phyloP scores from a whole-genome alignment of 2,113 vertebrate species.

The Hystrix cristata region DNA sequence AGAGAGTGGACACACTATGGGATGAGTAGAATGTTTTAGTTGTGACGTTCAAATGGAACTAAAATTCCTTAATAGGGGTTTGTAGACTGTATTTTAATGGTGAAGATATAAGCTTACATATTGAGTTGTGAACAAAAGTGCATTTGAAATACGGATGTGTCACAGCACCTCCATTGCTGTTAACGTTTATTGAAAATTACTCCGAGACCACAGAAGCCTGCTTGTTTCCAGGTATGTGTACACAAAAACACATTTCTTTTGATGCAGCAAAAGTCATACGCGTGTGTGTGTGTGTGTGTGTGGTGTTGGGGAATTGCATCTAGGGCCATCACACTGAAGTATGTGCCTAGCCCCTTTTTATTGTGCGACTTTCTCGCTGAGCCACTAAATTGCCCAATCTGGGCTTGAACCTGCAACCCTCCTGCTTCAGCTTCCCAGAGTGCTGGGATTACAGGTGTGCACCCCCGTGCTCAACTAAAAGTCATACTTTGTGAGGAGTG shows the following conservation, averaged over 20 bases:
- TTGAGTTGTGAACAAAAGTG: conserved; percentile 51
- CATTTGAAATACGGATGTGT: conserved; percentile 58
- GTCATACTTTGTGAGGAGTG: not conserved
- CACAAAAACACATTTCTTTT: not conserved
- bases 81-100: conserved; percentile 62
- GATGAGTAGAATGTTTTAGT: conserved; percentile 68
- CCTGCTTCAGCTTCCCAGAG: not conserved
- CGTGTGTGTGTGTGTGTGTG: not conserved
- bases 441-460: not conserved
- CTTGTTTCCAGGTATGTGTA: not conserved
- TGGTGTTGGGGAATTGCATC: not conserved
- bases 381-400: not conserved
- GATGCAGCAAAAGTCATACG: not conserved
- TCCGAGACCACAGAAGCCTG: not conserved
- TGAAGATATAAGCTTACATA: not conserved
- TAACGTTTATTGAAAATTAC: conserved; percentile 38
- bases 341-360: not conserved
- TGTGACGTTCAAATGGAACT: conserved; percentile 44
- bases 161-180: not conserved
- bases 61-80: conserved; percentile 13
- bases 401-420: not conserved
- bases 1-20: conserved; percentile 12
- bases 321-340: not conserved
- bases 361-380: not conserved
- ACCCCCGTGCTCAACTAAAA: not conserved